Evolutionary conservation across 2,797 vertebrate species (phyloP), one percentile per base, ranked within the genome.

Genomic region (Pipistrellus nathusii): DNA sequence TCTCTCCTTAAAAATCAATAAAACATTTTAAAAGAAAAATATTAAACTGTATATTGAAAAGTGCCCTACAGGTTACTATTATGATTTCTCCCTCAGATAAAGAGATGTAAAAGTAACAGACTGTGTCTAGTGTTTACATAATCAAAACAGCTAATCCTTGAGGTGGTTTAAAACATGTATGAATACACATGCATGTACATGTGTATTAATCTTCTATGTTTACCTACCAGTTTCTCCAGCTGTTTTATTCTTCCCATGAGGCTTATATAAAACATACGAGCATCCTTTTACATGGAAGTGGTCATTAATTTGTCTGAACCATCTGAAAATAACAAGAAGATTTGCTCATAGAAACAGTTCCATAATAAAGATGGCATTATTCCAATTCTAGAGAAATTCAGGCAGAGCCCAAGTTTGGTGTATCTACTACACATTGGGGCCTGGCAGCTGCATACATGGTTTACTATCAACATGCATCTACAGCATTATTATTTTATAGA

Each of bases 241-340:
- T 6, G 99, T 99, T 98, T 99, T 99, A 98, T 99, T 99, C 98
- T 99, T 99, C 76, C 99, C 99, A 20, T 99, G 99, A 57, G 99
- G 99, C 96, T 99, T 99, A 98, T 99, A 99, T 5, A 99, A 98
- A 98, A 99, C 99, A 96, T 99, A 99, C 1, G 99, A 99, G 96
- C 99, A 99, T 72, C 99, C 99, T 97, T 99, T 99, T 73, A 99
- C 99, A 75, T 99, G 98, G 97, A 99, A 99, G 95, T 99, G 98
- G 96, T 99, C 99, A 48, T 99, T 99, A 98, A 99, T 99, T 98
- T 99, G 99, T 97, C 99, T 98, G 98, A 99, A 99, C 99, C 99
- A 99, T 82, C 99, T 99, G 95, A 98, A 96, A 98, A 98, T 62
- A 97, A 95, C 32, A 98, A 98, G 53, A 94, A 81, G 41, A 89